A percentile compares a stretch with the other conserved stretches of the same genome.
Conservation (phyloP, 2,113 vertebrate species). For the Marmota monax region DNA sequence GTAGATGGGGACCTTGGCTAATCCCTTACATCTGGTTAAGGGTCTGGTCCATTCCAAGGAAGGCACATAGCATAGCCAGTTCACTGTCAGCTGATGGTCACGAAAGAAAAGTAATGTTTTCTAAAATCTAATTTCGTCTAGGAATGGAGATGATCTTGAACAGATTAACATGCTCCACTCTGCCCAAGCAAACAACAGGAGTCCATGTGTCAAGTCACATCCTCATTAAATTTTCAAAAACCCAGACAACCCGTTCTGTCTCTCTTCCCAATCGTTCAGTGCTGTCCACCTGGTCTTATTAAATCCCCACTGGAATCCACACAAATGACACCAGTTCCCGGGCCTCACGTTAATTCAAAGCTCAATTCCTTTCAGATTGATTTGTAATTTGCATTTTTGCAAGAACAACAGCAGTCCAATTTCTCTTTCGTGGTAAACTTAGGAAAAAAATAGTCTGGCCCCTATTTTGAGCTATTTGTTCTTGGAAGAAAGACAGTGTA, state of each 20-base stretch:
- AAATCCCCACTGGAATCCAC: neutral
- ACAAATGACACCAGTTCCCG: neutral
- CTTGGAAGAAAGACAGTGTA: neutral
- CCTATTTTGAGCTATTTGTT: neutral
- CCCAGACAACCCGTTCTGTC: neutral
- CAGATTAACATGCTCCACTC: conserved; percentile 14
- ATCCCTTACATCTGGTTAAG: conserved; percentile 67
- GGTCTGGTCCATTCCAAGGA: conserved; percentile 9
- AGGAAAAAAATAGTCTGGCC: neutral
- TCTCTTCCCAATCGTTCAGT: neutral
- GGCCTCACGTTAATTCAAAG: neutral
- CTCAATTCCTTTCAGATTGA: conserved; percentile 66
- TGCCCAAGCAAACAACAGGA: conserved; percentile 49
- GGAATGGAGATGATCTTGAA: conserved; percentile 36
- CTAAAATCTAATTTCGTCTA: conserved; percentile 70
- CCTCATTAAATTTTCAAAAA: conserved; percentile 73
- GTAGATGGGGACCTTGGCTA: conserved; percentile 57
- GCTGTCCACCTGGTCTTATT: neutral
- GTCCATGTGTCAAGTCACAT: conserved; percentile 34
- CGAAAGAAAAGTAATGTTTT: conserved; percentile 52
- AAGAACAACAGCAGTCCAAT: conserved; percentile 47
- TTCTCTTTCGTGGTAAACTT: conserved; percentile 43
- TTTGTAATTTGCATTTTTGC: conserved; percentile 43
- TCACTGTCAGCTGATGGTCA: conserved; percentile 15
- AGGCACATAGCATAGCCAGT: neutral